Base-by-base conservation (phyloP, 2,888 invertebrate species). In the Anticlea derivata region DNA sequence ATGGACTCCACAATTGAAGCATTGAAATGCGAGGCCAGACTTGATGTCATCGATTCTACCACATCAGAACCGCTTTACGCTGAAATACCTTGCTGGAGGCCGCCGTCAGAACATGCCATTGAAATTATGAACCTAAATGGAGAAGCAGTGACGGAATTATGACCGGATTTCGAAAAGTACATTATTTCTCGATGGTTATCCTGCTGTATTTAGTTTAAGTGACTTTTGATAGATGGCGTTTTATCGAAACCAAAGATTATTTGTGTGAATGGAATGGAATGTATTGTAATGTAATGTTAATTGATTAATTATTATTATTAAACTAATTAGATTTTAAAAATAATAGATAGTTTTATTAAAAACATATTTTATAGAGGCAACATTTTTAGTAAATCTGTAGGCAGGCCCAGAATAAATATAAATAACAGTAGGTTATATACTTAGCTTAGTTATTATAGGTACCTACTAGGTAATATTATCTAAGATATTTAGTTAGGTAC, bases 1-100 rank as follows among this genome's bases (percentile, higher is more conserved):
- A 79, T 83, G 0, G 89, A 91, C 31, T 83, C 83, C 1, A 73
- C 86, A 0, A 88, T 91, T 46, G 88, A 89, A 62, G 78, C 89
- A 0, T 50, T 90, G 50, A 90, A 89, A 66, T 82, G 88, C 41
- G 91, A 91, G 77, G 87, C 86, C 0, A 80, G 80, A 63, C 61
- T 84, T 7, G 88, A 90, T 58, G 73, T 82, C 12, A 77, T 89
- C 50, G 87, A 89, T 58, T 73, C 68, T 17, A 79, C 83, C 0
- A 86, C 81, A 22, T 78, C 83, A 1, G 94, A 94, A 69, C 94
- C 94, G 38, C 77, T 94, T 13, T 94, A 94, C 66, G 94, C 94
- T 53, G 94, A 94, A 80, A 94, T 94, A 53, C 94, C 94, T 34
- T 86, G 83, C 58, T 91, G 87, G 88, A 70, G 84, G 66, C 87